A percentile compares a stretch with the other conserved stretches of the same genome.
phyloP scores from a whole-genome alignment of 2,797 vertebrate genomes.

The Phylloscopus collybita region DNA sequence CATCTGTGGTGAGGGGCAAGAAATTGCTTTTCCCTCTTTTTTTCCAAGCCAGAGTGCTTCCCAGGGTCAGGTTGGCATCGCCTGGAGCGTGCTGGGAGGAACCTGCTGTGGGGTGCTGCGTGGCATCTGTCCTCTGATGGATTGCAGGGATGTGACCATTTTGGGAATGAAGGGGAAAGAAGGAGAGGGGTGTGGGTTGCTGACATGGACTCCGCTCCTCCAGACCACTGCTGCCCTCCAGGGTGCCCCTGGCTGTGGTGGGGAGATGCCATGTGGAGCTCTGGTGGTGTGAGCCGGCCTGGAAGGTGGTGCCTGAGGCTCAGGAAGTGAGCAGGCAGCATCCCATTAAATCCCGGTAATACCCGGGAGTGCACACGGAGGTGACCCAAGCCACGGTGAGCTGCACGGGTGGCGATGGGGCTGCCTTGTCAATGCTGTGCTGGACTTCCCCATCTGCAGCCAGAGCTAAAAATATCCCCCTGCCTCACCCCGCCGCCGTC shows the following conservation, averaged over 20 bases:
- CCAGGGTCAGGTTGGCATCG: accelerated
- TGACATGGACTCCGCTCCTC: accelerated
- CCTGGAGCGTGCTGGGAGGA: not conserved
- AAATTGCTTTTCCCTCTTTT: not conserved
- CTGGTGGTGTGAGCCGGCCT: not conserved
- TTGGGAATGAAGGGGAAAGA: not conserved
- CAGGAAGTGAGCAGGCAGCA: not conserved
- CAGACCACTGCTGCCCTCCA: accelerated
- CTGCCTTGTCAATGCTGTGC: not conserved
- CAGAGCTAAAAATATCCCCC: conserved; percentile 23
- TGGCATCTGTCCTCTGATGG: not conserved
- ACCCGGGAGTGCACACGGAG: accelerated
- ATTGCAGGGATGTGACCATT: accelerated
- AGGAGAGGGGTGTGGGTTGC: not conserved
- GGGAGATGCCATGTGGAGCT: not conserved
- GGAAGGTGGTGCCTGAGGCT: not conserved
- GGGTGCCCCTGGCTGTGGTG: accelerated
- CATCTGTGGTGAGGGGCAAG: not conserved
- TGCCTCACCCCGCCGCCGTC: not conserved
- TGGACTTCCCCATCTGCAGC: conserved; percentile 24
- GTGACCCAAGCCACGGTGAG: not conserved
- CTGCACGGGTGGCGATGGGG: not conserved
- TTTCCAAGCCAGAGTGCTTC: not conserved
- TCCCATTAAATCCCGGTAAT: not conserved
- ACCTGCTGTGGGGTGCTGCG: accelerated